Percentiles rank a stretch among this genome's conserved stretches.
phyloP scores from a whole-genome alignment of 1,140 invertebrate species.

The Diplogasteroides magnus region DNA sequence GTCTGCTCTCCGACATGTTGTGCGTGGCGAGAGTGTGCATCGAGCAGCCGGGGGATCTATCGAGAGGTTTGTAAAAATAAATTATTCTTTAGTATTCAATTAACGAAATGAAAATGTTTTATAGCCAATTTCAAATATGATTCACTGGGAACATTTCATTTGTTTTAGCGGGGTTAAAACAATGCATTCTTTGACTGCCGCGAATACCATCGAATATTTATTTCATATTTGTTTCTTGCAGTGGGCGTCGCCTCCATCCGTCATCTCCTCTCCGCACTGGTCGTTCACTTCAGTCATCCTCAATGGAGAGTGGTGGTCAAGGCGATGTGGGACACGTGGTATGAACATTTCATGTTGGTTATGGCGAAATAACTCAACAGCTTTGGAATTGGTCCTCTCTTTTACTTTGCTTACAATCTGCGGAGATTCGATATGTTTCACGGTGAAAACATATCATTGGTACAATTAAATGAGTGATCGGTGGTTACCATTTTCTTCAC shows the following conservation, averaged over 20 bases:
- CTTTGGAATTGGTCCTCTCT: neutral
- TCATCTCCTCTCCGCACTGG: slow-evolving; percentile 4
- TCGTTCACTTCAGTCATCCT: slow-evolving; percentile 1
- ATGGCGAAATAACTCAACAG: too few relatives aligned
- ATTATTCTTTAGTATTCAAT: slow-evolving; percentile 9
- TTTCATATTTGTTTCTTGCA: too few relatives aligned
- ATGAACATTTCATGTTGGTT: too few relatives aligned
- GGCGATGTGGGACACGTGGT: slow-evolving; percentile 19
- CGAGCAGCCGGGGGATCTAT: slow-evolving; percentile 13
- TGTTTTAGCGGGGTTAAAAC: too few relatives aligned
- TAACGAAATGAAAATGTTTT: slow-evolving; percentile 10
- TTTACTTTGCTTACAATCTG: slow-evolving; percentile 7
- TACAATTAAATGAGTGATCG: too few relatives aligned
- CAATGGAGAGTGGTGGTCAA: slow-evolving; percentile 11
- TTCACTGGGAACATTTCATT: slow-evolving; percentile 1
- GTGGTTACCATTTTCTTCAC: slow-evolving; percentile 6
- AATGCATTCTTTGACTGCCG: neutral
- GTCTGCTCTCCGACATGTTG: slow-evolving; percentile 20
- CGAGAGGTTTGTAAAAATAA: slow-evolving; percentile 4
- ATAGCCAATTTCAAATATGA: slow-evolving; percentile 7
- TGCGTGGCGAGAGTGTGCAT: slow-evolving; percentile 15
- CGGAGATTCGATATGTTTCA: too few relatives aligned
- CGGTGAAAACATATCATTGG: too few relatives aligned
- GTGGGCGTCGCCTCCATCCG: neutral
- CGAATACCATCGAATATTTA: neutral